A percentile compares a stretch with the other conserved stretches of the same genome.
phyloP scores from a whole-genome alignment of 2,888 invertebrate species.

The Cerceris rybyensis region DNA sequence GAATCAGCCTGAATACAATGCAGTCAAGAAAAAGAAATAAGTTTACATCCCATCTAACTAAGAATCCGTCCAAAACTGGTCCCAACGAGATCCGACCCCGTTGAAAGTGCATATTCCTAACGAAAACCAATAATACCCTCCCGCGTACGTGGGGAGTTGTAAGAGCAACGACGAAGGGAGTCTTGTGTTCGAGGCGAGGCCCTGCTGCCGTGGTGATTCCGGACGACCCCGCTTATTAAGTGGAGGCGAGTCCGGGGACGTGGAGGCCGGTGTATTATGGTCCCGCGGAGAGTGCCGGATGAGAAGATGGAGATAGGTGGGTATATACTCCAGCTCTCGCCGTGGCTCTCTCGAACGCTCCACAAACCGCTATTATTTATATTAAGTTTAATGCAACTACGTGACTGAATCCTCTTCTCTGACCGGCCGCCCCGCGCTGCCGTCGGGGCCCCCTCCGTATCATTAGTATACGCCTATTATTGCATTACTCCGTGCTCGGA shows the following conservation, averaged over 20 bases:
- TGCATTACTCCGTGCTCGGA: slow-evolving; percentile 77
- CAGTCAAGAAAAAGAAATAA: neutral
- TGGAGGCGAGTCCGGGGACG: slow-evolving; percentile 78
- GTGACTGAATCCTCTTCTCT: slow-evolving; percentile 79
- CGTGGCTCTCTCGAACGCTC: slow-evolving; percentile 69
- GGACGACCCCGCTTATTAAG: slow-evolving; percentile 81
- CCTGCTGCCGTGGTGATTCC: slow-evolving; percentile 77
- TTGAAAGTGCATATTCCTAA: slow-evolving; percentile 46
- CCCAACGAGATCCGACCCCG: neutral
- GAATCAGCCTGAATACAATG: too few relatives aligned
- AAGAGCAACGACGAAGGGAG: slow-evolving; percentile 62
- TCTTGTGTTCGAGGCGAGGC: slow-evolving; percentile 51
- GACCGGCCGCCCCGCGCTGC: slow-evolving; percentile 52
- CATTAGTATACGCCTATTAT: slow-evolving; percentile 82
- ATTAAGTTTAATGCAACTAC: slow-evolving; percentile 82
- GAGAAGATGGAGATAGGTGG: slow-evolving; percentile 80
- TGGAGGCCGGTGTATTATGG: slow-evolving; percentile 77
- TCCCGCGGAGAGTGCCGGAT: slow-evolving; percentile 68
- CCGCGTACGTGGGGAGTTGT: slow-evolving; percentile 45
- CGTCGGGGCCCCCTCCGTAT: slow-evolving; percentile 74
- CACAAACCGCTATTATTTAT: slow-evolving; percentile 82
- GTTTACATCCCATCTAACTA: neutral
- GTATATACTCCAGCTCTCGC: slow-evolving; percentile 62
- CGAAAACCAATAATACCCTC: slow-evolving; percentile 62
- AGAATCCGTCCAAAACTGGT: neutral